These are phyloP conservation scores for Caenorhabditis sp. DNA, from an alignment of 2,888 invertebrate species.

Conservation along the genomic window DNA sequence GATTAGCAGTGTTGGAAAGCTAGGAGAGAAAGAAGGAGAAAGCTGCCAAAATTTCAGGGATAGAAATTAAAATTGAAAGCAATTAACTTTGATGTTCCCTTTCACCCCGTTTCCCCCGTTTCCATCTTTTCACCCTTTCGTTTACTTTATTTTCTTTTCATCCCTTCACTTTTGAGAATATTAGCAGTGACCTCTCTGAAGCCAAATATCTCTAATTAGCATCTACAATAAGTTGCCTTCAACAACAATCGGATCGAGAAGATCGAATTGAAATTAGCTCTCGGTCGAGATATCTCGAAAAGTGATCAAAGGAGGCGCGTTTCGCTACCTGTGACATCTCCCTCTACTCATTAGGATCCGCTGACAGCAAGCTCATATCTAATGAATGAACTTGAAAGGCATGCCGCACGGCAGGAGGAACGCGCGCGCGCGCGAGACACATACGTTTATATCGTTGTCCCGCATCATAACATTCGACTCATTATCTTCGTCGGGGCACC, in stretches of 20 bases:
- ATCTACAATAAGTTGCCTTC: slow-evolving; percentile 1
- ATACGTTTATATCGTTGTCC: slow-evolving; percentile 59
- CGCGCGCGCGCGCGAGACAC: background rate
- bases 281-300: slow-evolving; percentile 38
- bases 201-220: slow-evolving; percentile 13
- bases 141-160: no score
- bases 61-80: slow-evolving; percentile 41
- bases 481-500: slow-evolving; percentile 42
- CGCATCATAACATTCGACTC: slow-evolving; percentile 65
- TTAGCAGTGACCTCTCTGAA: background rate
- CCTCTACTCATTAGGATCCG: slow-evolving; percentile 50
- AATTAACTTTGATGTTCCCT: slow-evolving; percentile 62
- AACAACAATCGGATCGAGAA: slow-evolving; percentile 3
- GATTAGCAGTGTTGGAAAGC: slow-evolving; percentile 35
- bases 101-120: background rate
- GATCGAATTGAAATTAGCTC: slow-evolving; percentile 47
- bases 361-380: slow-evolving; percentile 63
- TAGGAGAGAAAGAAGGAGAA: slow-evolving; percentile 7
- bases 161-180: background rate
- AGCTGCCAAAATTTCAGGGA: slow-evolving; percentile 45
- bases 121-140: no score
- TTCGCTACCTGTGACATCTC: slow-evolving; percentile 39
- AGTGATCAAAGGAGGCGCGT: slow-evolving; percentile 17
- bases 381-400: slow-evolving; percentile 62
- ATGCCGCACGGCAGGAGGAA: slow-evolving; percentile 46